phyloP scores from a whole-genome alignment of 2,888 invertebrate species.

The Schizotus pectinicornis region DNA sequence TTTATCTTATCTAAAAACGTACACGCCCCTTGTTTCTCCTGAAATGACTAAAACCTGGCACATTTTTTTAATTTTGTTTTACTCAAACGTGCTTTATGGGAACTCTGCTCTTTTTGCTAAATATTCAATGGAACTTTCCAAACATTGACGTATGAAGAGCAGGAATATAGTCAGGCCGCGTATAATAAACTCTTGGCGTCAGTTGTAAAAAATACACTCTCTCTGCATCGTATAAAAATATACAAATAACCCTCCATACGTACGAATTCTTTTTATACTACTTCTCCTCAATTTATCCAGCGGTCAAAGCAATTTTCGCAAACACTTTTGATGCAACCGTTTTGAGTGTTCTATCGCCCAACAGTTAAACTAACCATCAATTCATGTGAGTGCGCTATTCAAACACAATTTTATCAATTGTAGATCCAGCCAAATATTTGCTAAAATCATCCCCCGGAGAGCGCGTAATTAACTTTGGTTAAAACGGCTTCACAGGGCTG shows the following conservation, averaged over 20 bases:
- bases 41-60: constrained; percentile 16
- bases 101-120: no score
- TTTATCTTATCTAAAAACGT: constrained; percentile 28
- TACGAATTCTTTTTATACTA: constrained; percentile 14
- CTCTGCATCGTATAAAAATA: constrained; percentile 7
- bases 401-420: no score
- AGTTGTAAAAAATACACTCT: constrained; percentile 4
- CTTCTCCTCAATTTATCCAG: constrained; percentile 6
- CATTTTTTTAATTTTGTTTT: constrained; percentile 15
- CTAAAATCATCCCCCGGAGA: no score
- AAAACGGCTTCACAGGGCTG: no score
- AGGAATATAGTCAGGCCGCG: background rate
- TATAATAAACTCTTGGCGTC: constrained; percentile 6
- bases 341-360: no score
- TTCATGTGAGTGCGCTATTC: no score
- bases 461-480: no score
- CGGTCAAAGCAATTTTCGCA: background rate
- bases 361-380: no score
- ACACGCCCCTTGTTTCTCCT: constrained; percentile 16
- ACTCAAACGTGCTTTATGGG: background rate
- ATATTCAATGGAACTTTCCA: constrained; percentile 2
- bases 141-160: background rate
- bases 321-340: no score
- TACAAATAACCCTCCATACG: constrained; percentile 7
- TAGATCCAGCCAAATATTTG: no score